These are phyloP conservation scores for Bufotes viridis DNA, from an alignment of 2,797 vertebrate genomes.

Conservation along the genomic window DNA sequence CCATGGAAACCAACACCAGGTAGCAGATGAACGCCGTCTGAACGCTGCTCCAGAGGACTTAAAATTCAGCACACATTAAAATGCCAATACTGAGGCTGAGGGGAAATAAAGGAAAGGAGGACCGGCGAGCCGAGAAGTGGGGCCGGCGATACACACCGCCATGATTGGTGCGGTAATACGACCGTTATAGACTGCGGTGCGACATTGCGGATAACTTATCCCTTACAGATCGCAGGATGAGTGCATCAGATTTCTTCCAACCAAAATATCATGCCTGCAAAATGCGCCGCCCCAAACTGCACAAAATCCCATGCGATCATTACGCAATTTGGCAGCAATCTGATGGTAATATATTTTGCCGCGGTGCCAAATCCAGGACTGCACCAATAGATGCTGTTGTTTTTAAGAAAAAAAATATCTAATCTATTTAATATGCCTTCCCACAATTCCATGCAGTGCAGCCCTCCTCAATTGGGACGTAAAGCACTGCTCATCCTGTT, in stretches of 20 bases:
- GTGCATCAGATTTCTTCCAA: neutral
- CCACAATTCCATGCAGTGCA: neutral
- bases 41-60: conserved; percentile 14
- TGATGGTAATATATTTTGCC: too few species aligned
- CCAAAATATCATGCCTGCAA: neutral
- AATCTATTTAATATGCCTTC: neutral
- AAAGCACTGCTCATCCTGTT: neutral
- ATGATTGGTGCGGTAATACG: neutral
- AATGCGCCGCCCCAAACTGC: too few species aligned
- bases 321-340: too few species aligned
- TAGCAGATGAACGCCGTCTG: conserved; percentile 38
- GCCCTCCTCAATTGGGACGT: neutral
- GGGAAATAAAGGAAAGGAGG: neutral
- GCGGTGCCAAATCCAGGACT: too few species aligned
- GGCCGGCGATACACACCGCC: neutral
- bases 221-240: neutral
- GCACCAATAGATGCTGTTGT: too few species aligned
- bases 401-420: too few species aligned
- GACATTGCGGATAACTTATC: neutral
- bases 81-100: conserved; percentile 1
- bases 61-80: conserved; percentile 32
- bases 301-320: too few species aligned
- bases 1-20: conserved; percentile 53
- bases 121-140: neutral
- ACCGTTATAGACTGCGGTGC: neutral